Base-by-base conservation (phyloP, 2,888 invertebrate species). In the Cataglyphis livida region DNA sequence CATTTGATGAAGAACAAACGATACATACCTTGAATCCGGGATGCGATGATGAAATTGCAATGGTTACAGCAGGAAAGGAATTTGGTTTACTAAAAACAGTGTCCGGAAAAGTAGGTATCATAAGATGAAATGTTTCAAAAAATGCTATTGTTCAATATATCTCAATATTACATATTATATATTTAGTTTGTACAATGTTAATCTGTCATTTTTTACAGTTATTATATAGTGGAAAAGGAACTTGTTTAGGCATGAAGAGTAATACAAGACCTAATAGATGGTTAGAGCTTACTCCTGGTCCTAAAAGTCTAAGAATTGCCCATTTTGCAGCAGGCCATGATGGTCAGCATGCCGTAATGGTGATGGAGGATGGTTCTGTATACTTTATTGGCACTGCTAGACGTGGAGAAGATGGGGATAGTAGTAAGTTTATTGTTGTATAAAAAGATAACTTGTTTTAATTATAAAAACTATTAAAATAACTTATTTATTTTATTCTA, bases 381-480 rank as follows among this genome's bases (percentile, higher is more conserved):
- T 97, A 98, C 93, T 98, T 98, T 95, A 95, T 96, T 65, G 96
- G 99, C 10, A 97, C 98, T 9, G 98, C 99, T 0, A 96, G 98
- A 0, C 96, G 99, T 4, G 99, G 99, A 38, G 99, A 99, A 95
- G 99, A 99, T 94, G 99, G 98, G 0, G 99, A 99, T 93, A 96
- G 96, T 85, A 97, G 96, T 95, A 90, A 93, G 95, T 91, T 62
- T 62, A 73, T 4, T 54, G 25, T 35, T 18, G 61, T 28, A 21
- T 35, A 21, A 21, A n/a, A 44, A 12, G 51, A 12, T 75, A 57
- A 61, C 9, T 44, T 48, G 12, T 12, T 68, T 44, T 48, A 10
- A 12, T 1, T 9, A 32, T n/a, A 32, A n/a, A 21, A 76, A 44
- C 1, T 35, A 7, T 4, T 57, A 21, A 3, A 57, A 41, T 28